phyloP scores from a whole-genome alignment of 2,113 vertebrate genomes.

The Dicentrarchus labrax region DNA sequence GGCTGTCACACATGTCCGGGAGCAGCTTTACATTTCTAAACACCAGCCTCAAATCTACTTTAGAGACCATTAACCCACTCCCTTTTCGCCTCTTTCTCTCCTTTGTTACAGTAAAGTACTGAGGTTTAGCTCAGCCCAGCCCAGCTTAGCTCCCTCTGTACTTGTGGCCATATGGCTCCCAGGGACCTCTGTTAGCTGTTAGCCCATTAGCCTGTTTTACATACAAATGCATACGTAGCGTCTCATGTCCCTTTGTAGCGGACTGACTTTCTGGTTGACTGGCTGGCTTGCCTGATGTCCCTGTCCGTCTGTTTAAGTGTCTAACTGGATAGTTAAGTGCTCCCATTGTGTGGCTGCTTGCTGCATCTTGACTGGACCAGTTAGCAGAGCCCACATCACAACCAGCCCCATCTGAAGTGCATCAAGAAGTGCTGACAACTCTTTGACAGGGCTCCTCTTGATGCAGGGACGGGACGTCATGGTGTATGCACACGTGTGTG shows the following conservation, averaged over 20 bases:
- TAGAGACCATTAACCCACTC: conserved; percentile 8
- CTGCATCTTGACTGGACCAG: conserved; percentile 54
- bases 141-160: conserved; percentile 32
- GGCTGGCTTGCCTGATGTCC: conserved; percentile 33
- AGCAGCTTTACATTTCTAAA: conserved; percentile 6
- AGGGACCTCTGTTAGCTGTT: conserved; percentile 58
- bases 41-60: conserved; percentile 5
- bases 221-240: conserved; percentile 50
- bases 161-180: conserved; percentile 40
- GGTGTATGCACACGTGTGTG: conserved; percentile 27
- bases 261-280: conserved; percentile 37
- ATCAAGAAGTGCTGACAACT: conserved; percentile 61
- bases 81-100: conserved; percentile 19
- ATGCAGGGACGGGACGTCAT: conserved; percentile 50
- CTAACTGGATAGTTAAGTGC: conserved; percentile 51
- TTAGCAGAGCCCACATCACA: conserved; percentile 68
- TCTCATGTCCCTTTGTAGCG: conserved; percentile 51
- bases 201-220: conserved; percentile 51
- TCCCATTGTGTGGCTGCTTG: conserved; percentile 53
- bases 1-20: neutral
- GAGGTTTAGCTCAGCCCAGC: conserved; percentile 14
- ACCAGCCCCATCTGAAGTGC: conserved; percentile 59
- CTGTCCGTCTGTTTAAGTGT: conserved; percentile 32
- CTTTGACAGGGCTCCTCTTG: conserved; percentile 41
- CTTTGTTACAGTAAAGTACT: conserved; percentile 9